Evolutionary conservation across 2,888 invertebrate species (phyloP).

Genomic region (Archaeoteleia sp.): DNA sequence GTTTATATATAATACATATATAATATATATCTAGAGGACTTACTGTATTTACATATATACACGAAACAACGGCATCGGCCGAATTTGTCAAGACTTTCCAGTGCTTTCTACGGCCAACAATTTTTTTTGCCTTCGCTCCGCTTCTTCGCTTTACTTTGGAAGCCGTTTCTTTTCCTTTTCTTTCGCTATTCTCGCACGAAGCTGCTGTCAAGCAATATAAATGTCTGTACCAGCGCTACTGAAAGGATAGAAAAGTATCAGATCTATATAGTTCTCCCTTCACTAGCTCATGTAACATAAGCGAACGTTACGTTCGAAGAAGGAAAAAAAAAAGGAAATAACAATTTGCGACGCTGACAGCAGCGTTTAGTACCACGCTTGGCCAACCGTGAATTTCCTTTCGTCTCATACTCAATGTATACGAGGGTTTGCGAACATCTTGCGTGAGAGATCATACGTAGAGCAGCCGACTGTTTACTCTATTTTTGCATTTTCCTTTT

Average conservation of each 20-base stretch:
- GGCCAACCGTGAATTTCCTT: constrained; percentile 41
- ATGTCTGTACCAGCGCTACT: constrained; percentile 36
- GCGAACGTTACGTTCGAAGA: no score
- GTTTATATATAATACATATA: constrained; percentile 70
- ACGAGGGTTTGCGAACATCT: no score
- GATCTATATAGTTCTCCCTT: constrained; percentile 31
- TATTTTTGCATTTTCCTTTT: no score
- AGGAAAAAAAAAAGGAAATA: background rate
- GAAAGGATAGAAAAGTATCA: constrained; percentile 49
- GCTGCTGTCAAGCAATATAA: constrained; percentile 27
- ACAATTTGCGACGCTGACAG: no score
- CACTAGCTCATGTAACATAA: no score
- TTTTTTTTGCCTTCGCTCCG: background rate
- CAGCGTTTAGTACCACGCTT: constrained; percentile 10
- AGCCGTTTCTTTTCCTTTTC: constrained; percentile 13
- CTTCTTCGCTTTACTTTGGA: constrained; percentile 20
- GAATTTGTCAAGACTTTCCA: constrained; percentile 62
- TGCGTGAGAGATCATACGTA: no score
- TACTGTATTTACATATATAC: constrained; percentile 74
- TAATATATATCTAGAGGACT: constrained; percentile 72
- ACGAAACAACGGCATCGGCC: constrained; percentile 68
- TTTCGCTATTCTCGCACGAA: background rate
- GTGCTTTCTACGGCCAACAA: constrained; percentile 5
- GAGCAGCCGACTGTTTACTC: no score
- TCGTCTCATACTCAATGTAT: no score